phyloP scores from a whole-genome alignment of 1,140 invertebrate genomes.

The Anastatus disparis region DNA sequence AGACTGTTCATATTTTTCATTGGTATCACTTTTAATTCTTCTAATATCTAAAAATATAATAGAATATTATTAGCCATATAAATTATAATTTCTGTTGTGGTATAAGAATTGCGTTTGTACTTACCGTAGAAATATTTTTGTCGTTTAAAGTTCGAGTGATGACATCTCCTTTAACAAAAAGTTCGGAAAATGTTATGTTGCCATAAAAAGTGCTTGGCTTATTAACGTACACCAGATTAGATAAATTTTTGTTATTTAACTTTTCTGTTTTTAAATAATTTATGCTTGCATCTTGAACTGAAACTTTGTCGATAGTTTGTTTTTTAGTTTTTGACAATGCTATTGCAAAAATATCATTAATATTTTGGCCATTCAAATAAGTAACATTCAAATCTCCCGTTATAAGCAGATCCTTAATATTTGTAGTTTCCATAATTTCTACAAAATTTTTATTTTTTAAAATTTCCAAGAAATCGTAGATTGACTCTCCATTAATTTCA shows the following conservation, averaged over 20 bases:
- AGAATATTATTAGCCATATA: neutral
- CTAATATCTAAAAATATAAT: slow-evolving; percentile 41
- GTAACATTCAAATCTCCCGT: slow-evolving; percentile 34
- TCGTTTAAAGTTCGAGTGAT: slow-evolving; percentile 40
- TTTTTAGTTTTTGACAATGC: slow-evolving; percentile 42
- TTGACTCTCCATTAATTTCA: slow-evolving; percentile 31
- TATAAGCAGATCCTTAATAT: slow-evolving; percentile 40
- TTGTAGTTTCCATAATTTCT: slow-evolving; percentile 35
- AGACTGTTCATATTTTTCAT: slow-evolving; percentile 24
- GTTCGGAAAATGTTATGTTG: slow-evolving; percentile 45
- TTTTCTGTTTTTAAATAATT: slow-evolving; percentile 33
- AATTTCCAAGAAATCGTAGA: slow-evolving; percentile 23
- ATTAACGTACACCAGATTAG: slow-evolving; percentile 43
- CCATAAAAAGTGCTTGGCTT: slow-evolving; percentile 41
- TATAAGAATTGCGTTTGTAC: neutral
- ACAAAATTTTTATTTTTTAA: slow-evolving; percentile 25
- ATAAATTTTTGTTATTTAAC: slow-evolving; percentile 43
- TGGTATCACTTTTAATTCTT: slow-evolving; percentile 23
- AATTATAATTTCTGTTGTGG: neutral
- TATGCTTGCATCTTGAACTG: slow-evolving; percentile 25
- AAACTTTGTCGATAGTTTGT: slow-evolving; percentile 39
- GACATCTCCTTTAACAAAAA: slow-evolving; percentile 43
- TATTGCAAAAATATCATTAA: slow-evolving; percentile 37
- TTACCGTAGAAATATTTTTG: slow-evolving; percentile 40
- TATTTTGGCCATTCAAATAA: slow-evolving; percentile 26